These are phyloP conservation scores for Drosophila falleni DNA, from an alignment of 2,888 invertebrate species.

Conservation along the genomic window DNA sequence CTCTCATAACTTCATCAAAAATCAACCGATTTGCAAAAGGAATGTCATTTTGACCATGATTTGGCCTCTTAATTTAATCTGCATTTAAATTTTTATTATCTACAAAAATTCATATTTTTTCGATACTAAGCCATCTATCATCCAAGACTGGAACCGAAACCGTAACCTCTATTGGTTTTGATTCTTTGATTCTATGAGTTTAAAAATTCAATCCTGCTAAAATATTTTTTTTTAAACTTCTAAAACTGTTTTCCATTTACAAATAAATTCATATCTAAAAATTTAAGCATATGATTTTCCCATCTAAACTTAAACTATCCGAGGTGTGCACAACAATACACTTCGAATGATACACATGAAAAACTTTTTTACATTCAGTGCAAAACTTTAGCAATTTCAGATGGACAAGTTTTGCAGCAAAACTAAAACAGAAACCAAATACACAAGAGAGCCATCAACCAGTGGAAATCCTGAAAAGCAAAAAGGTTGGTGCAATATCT, in stretches of 20 bases:
- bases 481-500: neutral
- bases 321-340: conserved; percentile 29
- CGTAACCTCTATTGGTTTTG: no score
- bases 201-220: no score
- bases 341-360: conserved; percentile 3
- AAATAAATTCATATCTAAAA: conserved; percentile 2
- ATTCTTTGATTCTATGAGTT: no score
- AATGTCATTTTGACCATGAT: no score
- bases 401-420: conserved; percentile 50
- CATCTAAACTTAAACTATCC: conserved; percentile 24
- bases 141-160: no score
- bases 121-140: no score
- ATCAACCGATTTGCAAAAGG: no score
- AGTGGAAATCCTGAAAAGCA: conserved; percentile 14
- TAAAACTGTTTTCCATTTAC: conserved; percentile 7
- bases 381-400: conserved; percentile 60
- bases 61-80: no score
- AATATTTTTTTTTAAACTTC: no score
- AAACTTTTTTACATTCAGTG: conserved; percentile 49
- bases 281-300: conserved; percentile 15
- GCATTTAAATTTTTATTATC: no score
- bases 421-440: conserved; percentile 49
- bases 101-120: no score
- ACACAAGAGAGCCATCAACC: conserved; percentile 47
- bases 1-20: no score